Conservation (phyloP, 2,888 invertebrate species). For the Coenonympha arcania region DNA sequence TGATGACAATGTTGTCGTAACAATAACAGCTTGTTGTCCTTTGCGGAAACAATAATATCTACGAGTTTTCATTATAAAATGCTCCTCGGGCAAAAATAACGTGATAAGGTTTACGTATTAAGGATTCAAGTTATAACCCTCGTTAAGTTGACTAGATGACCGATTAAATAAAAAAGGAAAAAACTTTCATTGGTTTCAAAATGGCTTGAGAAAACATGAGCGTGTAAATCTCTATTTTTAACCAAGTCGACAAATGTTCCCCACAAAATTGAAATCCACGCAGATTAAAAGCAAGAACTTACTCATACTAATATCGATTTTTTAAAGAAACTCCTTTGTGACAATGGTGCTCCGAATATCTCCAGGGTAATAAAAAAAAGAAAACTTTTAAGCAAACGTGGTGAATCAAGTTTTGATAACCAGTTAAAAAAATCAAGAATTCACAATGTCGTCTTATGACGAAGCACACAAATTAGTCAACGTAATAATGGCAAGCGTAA, state of each 20-base stretch:
- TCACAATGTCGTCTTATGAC: constrained; percentile 20
- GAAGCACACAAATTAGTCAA: constrained; percentile 22
- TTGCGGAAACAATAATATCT: not conserved
- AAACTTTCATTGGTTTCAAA: too few species aligned
- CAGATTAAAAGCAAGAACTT: not conserved
- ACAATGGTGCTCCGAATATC: not conserved
- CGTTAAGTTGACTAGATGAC: too few species aligned
- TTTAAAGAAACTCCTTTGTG: not conserved
- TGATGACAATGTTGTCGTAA: constrained; percentile 2
- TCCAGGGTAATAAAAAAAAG: not conserved
- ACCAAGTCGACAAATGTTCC: too few species aligned
- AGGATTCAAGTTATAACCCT: too few species aligned
- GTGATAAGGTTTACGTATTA: too few species aligned
- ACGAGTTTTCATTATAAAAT: too few species aligned
- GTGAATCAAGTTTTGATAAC: constrained; percentile 24
- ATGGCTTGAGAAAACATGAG: too few species aligned
- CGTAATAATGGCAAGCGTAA: constrained; percentile 14
- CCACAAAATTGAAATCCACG: too few species aligned
- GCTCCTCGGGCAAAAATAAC: too few species aligned
- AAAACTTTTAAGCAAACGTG: not conserved
- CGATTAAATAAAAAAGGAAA: too few species aligned
- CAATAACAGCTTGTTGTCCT: not conserved
- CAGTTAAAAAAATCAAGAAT: constrained; percentile 18
- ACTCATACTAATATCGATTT: not conserved
- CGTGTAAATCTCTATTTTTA: too few species aligned